phyloP scores from a whole-genome alignment of 2,888 invertebrate genomes.

The Shargacucullia verbasci region DNA sequence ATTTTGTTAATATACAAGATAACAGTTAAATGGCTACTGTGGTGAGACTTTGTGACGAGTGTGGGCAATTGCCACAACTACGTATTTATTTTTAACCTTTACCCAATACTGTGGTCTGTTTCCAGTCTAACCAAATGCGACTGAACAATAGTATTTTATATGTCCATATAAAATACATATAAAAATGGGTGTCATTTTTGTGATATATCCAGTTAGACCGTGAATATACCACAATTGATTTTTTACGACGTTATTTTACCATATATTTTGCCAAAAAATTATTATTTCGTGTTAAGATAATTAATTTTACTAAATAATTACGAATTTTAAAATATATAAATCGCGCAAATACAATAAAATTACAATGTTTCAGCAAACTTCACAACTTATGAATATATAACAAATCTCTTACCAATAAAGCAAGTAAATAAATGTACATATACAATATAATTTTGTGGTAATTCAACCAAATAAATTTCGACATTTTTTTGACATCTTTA shows the following conservation, averaged over 20 bases:
- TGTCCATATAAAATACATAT: too few species aligned
- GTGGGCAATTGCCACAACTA: slow-evolving; percentile 1
- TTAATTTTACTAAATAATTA: slow-evolving; percentile 5
- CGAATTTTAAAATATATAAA: slow-evolving; percentile 13
- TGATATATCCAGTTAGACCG: too few species aligned
- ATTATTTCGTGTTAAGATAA: slow-evolving; percentile 14
- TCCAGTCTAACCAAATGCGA: background rate
- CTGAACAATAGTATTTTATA: background rate
- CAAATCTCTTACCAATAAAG: slow-evolving; percentile 48
- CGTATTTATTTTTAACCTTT: background rate
- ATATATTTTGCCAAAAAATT: background rate
- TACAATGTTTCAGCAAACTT: slow-evolving; percentile 37
- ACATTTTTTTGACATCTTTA: slow-evolving; percentile 1
- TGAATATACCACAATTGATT: background rate
- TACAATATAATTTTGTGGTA: slow-evolving; percentile 12
- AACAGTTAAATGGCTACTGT: slow-evolving; percentile 49
- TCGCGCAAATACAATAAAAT: slow-evolving; percentile 22
- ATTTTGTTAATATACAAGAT: slow-evolving; percentile 52
- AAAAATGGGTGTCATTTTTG: too few species aligned
- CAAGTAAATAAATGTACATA: slow-evolving; percentile 30
- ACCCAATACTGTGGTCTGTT: background rate
- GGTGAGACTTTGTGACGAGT: slow-evolving; percentile 28
- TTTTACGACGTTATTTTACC: too few species aligned
- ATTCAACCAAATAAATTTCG: background rate
- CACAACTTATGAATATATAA: slow-evolving; percentile 49